Evolutionary conservation across 2,888 invertebrate genomes (phyloP).

Genomic region (Cremastobaeus sp.): DNA sequence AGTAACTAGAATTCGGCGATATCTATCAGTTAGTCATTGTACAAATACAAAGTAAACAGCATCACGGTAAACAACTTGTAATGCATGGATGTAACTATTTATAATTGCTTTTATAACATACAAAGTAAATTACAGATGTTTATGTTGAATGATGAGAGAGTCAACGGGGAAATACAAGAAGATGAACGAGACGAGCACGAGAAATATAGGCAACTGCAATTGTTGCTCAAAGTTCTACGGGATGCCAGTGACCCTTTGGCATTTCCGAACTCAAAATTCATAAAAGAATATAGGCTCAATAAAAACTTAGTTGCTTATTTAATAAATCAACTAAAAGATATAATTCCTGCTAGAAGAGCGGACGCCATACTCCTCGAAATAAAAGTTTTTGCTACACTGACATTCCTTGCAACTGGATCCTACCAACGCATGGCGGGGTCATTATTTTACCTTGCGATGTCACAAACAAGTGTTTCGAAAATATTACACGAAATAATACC

Average conservation of each 20-base stretch:
- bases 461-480: neutral
- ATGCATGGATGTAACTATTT: too few species aligned
- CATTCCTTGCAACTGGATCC: slow-evolving; percentile 8
- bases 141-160: too few species aligned
- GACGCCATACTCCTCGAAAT: slow-evolving; percentile 7
- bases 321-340: slow-evolving; percentile 1
- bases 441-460: slow-evolving; percentile 12
- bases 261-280: slow-evolving; percentile 8
- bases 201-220: neutral
- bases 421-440: slow-evolving; percentile 17
- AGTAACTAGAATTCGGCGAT: too few species aligned
- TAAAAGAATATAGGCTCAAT: slow-evolving; percentile 3
- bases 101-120: too few species aligned
- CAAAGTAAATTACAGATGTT: too few species aligned
- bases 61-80: too few species aligned
- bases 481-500: slow-evolving; percentile 2
- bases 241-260: slow-evolving; percentile 3
- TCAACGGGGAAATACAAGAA: neutral
- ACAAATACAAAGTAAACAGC: too few species aligned
- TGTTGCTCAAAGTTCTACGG: neutral
- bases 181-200: neutral
- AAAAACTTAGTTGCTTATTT: slow-evolving; percentile 9
- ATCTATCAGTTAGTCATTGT: too few species aligned
- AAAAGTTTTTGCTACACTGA: slow-evolving; percentile 3
- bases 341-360: neutral